Base-by-base conservation (phyloP, 2,113 vertebrate species). In the Craseonycteris thonglongyai region DNA sequence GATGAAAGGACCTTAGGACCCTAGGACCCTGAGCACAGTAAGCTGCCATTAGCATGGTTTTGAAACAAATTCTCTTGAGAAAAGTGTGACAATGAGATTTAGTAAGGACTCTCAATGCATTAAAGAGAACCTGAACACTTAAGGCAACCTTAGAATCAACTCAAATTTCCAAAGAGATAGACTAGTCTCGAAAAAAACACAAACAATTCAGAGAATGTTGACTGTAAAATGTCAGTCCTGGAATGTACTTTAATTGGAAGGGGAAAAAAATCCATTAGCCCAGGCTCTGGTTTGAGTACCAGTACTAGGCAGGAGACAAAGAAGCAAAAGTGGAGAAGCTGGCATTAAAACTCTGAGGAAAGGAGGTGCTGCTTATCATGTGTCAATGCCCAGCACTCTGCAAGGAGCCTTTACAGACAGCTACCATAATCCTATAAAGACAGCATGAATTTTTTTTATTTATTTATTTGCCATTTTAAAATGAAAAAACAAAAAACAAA, bases 171-270 rank as follows among this genome's bases (percentile, higher is more conserved):
- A 81, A 58, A 80, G 30, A 94, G 54, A 83, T 1, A 38, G 38
- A 54, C 69, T 78, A 72, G 58, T 82, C 54, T 91, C 87, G 65
- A 94, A 93, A 87, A 87, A 45, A 96, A 91, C n/a, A 90, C 45
- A 72, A 72, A 68, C 22, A 59, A 65, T 80, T 68, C n/a, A 47
- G 58, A 93, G 74, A 92, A 86, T 13, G 40, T 5, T 28, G 47
- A 90, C 0, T 56, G 7, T 15, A 84, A 79, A 93, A 54, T 47
- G 18, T 83, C 54, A 83, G 63, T 84, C 51, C 58, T 71, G 12
- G n/a, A 91, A 79, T 26, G 24, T 12, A 63, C 63, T 66, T 75
- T 16, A 95, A 78, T 5, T 56, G 40, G 22, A 30, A 66, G 47
- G 56, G 0, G 1, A 9, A 19, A 68, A 47, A 79, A 28, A 76